Evolutionary conservation across 2,888 invertebrate genomes (phyloP).

Genomic region (Megaustenia siamemsis): DNA sequence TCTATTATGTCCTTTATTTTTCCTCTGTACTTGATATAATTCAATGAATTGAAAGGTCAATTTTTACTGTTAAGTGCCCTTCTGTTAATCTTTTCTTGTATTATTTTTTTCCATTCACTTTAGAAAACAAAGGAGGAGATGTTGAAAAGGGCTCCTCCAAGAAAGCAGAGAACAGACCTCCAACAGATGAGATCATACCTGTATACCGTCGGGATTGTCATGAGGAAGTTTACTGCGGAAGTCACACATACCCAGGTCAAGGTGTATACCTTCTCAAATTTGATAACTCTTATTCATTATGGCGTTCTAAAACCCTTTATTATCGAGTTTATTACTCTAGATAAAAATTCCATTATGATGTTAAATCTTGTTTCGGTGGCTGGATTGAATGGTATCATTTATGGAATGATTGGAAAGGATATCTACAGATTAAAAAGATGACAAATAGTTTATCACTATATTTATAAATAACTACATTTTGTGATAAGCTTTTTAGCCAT

Average conservation of each 20-base stretch:
- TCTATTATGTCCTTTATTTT: too few relatives aligned
- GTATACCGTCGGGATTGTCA: conserved; percentile 98
- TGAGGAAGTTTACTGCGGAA: conserved; percentile 97
- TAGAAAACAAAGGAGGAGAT: conserved; percentile 81
- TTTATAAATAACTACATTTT: conserved; percentile 25
- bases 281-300: conserved; percentile 98
- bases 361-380: conserved; percentile 16
- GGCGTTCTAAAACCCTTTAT: conserved; percentile 99
- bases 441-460: conserved; percentile 18
- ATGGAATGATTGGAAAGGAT: conserved; percentile 1
- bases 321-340: conserved; percentile 96
- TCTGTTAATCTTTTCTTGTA: too few relatives aligned
- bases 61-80: too few relatives aligned
- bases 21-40: too few relatives aligned
- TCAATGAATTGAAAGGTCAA: too few relatives aligned
- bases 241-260: conserved; percentile 96
- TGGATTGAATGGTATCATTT: background rate
- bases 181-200: conserved; percentile 92
- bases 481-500: conserved; percentile 11
- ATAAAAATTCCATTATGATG: conserved; percentile 57
- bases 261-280: conserved; percentile 99
- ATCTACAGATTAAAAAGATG: background rate
- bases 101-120: background rate
- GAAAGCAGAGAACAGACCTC: conserved; percentile 81
- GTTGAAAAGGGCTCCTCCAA: conserved; percentile 82